Percentiles rank a stretch among this genome's conserved stretches.
Conservation (phyloP, 2,797 vertebrate species). For the Microcaecilia unicolor region DNA sequence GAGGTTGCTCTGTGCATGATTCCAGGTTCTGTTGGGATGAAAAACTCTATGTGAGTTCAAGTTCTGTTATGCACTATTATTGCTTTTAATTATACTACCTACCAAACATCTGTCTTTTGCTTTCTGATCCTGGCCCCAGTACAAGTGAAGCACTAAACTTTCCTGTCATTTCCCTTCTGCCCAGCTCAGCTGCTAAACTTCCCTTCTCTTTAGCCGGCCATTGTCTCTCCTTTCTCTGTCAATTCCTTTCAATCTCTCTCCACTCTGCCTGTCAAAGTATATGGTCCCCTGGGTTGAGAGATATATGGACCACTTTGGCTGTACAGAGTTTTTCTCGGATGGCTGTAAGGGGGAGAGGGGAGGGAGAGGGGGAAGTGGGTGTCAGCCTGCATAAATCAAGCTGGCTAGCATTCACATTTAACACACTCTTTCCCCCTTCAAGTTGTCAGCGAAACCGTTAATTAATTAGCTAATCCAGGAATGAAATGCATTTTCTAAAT, state of each 20-base stretch:
- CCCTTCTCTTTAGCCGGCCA: background rate
- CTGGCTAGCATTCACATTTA: constrained; percentile 85
- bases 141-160: fast-evolving
- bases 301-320: too few species aligned
- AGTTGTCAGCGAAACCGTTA: constrained; percentile 98
- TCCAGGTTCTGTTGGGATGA: too few species aligned
- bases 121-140: fast-evolving
- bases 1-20: too few species aligned
- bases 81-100: too few species aligned
- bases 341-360: fast-evolving
- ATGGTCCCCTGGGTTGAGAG: too few species aligned
- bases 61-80: too few species aligned
- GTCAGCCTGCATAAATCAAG: constrained; percentile 81
- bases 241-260: too few species aligned
- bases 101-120: too few species aligned
- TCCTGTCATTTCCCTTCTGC: background rate
- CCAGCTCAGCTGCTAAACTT: background rate
- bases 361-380: constrained; percentile 19
- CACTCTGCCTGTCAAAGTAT: too few species aligned
- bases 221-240: background rate
- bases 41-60: too few species aligned
- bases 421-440: constrained; percentile 88
- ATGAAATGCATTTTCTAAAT: constrained; percentile 97
- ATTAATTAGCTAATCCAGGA: constrained; percentile 98
- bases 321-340: background rate